phyloP scores from a whole-genome alignment of 92 coral and sea anemone species.

The Desmophyllum pertusum region DNA sequence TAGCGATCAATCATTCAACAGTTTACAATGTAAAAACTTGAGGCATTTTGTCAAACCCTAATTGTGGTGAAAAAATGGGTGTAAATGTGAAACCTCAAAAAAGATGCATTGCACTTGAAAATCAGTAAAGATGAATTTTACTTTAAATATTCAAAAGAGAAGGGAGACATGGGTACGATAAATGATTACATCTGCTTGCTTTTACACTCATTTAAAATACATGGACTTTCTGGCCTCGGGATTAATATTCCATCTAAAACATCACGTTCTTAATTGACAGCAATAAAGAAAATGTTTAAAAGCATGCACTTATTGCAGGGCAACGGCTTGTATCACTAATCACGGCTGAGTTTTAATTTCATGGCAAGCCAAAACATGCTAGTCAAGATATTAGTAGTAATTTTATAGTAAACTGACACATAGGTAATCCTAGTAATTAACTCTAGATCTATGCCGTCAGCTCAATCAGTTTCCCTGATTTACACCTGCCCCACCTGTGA shows the following conservation, averaged over 20 bases:
- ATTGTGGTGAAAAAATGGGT: constrained; percentile 1
- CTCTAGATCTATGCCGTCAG: constrained; percentile 7
- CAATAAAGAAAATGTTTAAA: background rate
- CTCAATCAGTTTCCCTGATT: constrained; percentile 5
- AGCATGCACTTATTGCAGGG: background rate
- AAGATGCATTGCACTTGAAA: constrained; percentile 1
- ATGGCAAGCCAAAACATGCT: background rate
- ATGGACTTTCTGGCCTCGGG: constrained; percentile 3
- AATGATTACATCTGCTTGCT: constrained; percentile 26
- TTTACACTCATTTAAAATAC: constrained; percentile 44
- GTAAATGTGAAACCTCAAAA: background rate
- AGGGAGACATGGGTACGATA: background rate
- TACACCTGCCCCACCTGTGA: constrained; percentile 36
- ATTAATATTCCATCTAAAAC: constrained; percentile 9
- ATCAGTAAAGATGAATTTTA: constrained; percentile 6
- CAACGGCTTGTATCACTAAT: constrained; percentile 16
- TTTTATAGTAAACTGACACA: constrained; percentile 14
- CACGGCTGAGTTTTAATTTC: background rate
- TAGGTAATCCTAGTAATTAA: constrained; percentile 10
- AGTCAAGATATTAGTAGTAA: background rate
- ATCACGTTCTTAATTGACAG: background rate
- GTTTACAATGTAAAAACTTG: constrained; percentile 4
- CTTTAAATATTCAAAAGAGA: constrained; percentile 29
- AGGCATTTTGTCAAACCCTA: background rate
- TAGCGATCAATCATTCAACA: background rate